phyloP scores from a whole-genome alignment of 92 coral and sea anemone species.

The Phenganax marumi region DNA sequence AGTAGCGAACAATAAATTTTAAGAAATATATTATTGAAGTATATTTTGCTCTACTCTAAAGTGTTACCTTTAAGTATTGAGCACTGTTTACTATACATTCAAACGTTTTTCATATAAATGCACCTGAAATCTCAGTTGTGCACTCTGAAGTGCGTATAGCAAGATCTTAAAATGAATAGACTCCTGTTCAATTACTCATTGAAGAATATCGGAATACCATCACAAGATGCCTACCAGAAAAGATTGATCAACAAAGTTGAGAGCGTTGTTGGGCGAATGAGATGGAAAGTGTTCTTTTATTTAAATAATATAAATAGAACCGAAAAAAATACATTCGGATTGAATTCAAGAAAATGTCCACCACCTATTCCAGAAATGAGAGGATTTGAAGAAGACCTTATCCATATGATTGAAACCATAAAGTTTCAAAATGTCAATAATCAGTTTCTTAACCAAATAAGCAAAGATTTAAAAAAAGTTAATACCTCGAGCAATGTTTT shows the following conservation, averaged over 20 bases:
- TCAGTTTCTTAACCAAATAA: conserved; percentile 41
- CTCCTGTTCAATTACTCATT: too few species aligned
- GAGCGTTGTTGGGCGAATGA: neutral
- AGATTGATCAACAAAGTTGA: neutral
- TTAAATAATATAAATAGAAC: neutral
- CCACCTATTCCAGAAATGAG: conserved; percentile 49
- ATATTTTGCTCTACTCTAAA: too few species aligned
- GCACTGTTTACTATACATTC: neutral
- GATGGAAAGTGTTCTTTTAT: neutral
- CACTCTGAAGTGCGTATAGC: too few species aligned
- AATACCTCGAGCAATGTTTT: conserved; percentile 40
- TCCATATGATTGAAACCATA: conserved; percentile 43
- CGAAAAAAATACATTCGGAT: conserved; percentile 10
- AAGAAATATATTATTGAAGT: too few species aligned
- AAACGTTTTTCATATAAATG: too few species aligned
- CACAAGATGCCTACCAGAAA: too few species aligned
- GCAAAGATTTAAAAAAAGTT: conserved; percentile 39
- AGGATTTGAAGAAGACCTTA: conserved; percentile 43
- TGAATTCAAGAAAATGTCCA: conserved; percentile 19
- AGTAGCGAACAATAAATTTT: too few species aligned
- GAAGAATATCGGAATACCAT: too few species aligned
- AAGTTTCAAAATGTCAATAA: conserved; percentile 34
- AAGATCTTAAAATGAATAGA: too few species aligned
- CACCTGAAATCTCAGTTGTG: too few species aligned
- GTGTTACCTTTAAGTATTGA: too few species aligned